Evolutionary conservation across 2,797 vertebrate species (phyloP), one percentile per base, ranked within the genome.

Genomic region (Macropodus opercularis): DNA sequence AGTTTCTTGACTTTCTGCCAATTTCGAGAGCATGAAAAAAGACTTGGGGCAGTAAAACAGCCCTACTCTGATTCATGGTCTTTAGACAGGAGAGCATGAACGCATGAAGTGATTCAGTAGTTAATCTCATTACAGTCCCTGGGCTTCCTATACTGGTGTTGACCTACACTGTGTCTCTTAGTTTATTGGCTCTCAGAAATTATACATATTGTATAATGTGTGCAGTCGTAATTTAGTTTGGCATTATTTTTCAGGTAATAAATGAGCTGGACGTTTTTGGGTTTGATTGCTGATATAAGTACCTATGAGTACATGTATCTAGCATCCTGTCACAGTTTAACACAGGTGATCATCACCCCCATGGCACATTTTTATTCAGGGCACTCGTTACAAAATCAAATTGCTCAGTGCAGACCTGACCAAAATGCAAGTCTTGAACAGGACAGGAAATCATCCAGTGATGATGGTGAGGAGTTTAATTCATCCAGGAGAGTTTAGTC

Each of bases 1-100:
- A 10, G 58, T 76, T 75, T 81, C 64, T 83, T 87, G 81, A 87
- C 65, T 70, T 66, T 31, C 59, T 77, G 72, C 80, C 80, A 85
- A 47, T 40, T 75, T 68, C 14, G 59, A 42, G 50, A 69, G 52
- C 52, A 69, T 57, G 9, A 59, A 69, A 38, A 31, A 62, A 61
- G 52, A 69, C 19, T 65, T 15, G 32, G 53, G 57, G 56, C 53
- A 55, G 71, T 86, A 72, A 86, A 86, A 67, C 54, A 76, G 71
- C 62, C 59, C 55, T 74, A 71, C 44, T 68, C 56, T 79, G 82
- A 80, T 81, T 81, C 69, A 80, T 84, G 55, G 71, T 64, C 62
- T 76, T 56, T 61, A 73, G 60, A 68, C 54, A 54, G 59, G 48
- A 27, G 60, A 69, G 43, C 49, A 29, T 29, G 27, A 49, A 39